A percentile compares a stretch with the other conserved stretches of the same genome.
phyloP scores from a whole-genome alignment of 2,888 invertebrate species.

The Conomelus anceps region DNA sequence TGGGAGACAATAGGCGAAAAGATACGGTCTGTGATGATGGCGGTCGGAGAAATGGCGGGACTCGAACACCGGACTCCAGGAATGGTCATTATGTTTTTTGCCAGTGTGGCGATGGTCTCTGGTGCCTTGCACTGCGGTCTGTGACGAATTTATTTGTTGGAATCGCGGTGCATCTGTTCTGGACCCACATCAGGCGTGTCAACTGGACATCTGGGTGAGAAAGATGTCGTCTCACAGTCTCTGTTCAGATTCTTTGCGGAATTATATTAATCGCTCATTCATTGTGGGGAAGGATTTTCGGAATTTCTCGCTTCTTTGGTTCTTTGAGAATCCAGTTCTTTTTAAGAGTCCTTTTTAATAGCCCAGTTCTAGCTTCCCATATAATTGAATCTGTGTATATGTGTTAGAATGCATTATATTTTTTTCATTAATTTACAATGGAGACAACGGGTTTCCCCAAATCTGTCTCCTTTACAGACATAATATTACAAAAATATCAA shows the following conservation, averaged over 20 bases:
- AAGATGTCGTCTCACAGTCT: neutral
- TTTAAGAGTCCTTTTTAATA: neutral
- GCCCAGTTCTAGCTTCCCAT: too few species aligned
- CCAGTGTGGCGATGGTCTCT: neutral
- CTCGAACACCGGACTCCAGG: too few species aligned
- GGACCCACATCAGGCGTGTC: neutral
- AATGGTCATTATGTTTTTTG: neutral
- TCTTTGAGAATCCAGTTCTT: too few species aligned
- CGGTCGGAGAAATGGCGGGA: neutral
- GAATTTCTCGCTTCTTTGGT: neutral
- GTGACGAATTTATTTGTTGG: neutral
- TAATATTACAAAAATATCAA: too few species aligned
- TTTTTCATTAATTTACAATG: too few species aligned
- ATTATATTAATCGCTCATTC: neutral
- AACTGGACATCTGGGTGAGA: neutral
- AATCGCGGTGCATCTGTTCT: neutral
- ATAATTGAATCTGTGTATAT: too few species aligned
- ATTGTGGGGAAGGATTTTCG: neutral
- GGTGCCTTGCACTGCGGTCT: neutral
- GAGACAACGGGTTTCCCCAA: too few species aligned
- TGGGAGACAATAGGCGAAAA: neutral
- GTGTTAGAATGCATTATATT: too few species aligned
- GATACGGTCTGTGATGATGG: neutral
- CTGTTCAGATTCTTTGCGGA: neutral
- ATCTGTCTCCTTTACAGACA: too few species aligned